Conservation (phyloP, 2,797 vertebrate species). For the Selene dorsalis region DNA sequence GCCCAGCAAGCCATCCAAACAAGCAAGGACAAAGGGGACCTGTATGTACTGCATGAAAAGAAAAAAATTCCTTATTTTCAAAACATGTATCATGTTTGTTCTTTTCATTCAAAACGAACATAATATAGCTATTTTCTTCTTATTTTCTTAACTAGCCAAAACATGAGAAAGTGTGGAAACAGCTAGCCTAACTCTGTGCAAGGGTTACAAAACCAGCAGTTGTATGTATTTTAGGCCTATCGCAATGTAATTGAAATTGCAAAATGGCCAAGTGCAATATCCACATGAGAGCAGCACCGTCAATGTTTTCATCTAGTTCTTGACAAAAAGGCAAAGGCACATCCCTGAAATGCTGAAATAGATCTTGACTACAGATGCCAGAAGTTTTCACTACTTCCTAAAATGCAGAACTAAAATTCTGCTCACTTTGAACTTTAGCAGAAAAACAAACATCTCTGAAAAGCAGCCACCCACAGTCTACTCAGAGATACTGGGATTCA, state of each 20-base stretch:
- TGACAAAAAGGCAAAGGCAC: not conserved
- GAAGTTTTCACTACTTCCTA: not conserved
- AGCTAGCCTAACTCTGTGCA: not conserved
- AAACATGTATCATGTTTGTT: constrained; percentile 5
- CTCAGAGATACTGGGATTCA: not conserved
- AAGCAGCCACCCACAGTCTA: not conserved
- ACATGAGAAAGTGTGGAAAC: not conserved
- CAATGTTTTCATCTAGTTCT: not conserved
- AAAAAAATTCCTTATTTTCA: constrained; percentile 6
- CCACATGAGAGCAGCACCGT: not conserved
- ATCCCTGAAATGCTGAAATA: not conserved
- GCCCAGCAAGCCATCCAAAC: constrained; percentile 94
- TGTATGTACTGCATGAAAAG: constrained; percentile 82
- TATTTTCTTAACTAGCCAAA: not conserved
- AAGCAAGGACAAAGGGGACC: constrained; percentile 93
- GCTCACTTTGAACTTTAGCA: not conserved
- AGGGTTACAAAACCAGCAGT: not conserved
- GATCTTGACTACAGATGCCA: not conserved
- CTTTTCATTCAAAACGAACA: not conserved
- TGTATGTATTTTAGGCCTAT: not conserved
- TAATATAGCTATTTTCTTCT: not conserved
- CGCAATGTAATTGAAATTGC: too few relatives aligned
- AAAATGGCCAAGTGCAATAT: too few relatives aligned
- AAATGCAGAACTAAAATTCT: not conserved
- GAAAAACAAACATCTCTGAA: not conserved